Evolutionary conservation across 37 sponge, comb jelly and placozoan species (phyloP), one percentile per base, ranked within the genome.

Genomic region (Ianthella basta): DNA sequence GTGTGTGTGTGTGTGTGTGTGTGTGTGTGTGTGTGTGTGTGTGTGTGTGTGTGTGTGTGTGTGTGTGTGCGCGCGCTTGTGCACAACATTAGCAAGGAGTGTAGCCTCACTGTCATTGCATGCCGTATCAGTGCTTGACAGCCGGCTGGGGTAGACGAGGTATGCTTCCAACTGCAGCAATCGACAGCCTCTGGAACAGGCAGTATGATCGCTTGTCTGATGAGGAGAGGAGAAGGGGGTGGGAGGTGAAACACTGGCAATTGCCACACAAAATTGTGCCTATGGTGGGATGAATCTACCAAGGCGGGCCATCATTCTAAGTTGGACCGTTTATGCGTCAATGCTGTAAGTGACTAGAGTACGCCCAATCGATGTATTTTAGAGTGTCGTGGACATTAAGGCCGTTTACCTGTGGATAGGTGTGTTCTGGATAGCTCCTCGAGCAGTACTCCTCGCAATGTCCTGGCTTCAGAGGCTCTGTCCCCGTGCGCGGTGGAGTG

Each of bases 171-270:
- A 21, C 53, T 80, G 68, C 0, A 80, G 66, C 30, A 82, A 25
- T 2, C 80, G 56, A 79, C 88, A 88, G 20, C 88, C 88, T 66
- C 66, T 64, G 10, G 35, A 16, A 79, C 88, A 88, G 6, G 88
- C 84, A 27, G 12, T 30, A 72, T 77, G 64, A 20, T 78, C 64
- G 24, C 16, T 30, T 0, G 86, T 79, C 86, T 85, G 66, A 20
- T 56, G 18, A 29, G 36, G 30, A n/a, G 14, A 6, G 14, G 19
- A 83, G 35, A 54, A 15, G 20, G 4, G 4, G 4, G 10, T 2
- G 32, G 69, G 68, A 54, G 61, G 27, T 37, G n/a, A 4, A 29
- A 4, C 10, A 59, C n/a, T n/a, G n/a, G n/a, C n/a, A n/a, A n/a
- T n/a, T n/a, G n/a, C n/a, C 20, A 55, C 35, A 14, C n/a, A 80